Base-by-base conservation (phyloP, 2,888 invertebrate species). In the Leptothorax acervorum region DNA sequence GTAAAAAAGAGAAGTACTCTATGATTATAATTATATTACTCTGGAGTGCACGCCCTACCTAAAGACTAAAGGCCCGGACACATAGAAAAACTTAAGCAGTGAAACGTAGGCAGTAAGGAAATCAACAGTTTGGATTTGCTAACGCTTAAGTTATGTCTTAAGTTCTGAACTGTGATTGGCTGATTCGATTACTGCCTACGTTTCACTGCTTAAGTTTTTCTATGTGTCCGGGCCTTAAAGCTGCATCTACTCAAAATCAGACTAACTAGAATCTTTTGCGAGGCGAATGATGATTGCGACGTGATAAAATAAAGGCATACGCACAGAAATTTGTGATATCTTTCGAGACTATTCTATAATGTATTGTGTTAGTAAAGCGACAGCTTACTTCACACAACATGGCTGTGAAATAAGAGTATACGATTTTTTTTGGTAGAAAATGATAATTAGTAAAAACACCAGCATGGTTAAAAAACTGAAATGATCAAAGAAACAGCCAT, bases 301-400 rank as follows among this genome's bases (percentile, higher is more conserved):
- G 42, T 42, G 31, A 57, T 62, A 57, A 83, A 63, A 60, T 60
- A 70, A 82, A 60, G 31, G 23, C 35, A 70, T 70, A 60, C 23
- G 48, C 48, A 42, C 1, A 57, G 48, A 65, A 48, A 8, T 63
- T 35, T 74, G 39, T 48, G 18, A 66, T 23, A n/a, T 71, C 51
- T 66, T 23, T 55, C 28, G 63, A 57, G n/a, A 31, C 53, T 85
- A 79, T 68, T 63, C 70, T 75, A 51, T 85, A 73, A 73, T 53
- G 15, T 55, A 84, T 68, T 31, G 63, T 84, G 75, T 90, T 90
- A 90, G 88, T 84, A 93, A 94, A 94, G 94, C 94, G 92, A 94
- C 92, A 94, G 94, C 94, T 93, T 93, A 94, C 95, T 94, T 95
- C 94, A 92, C 94, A 95, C 94, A 95, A 95, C 94, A 95, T 95